A percentile compares a stretch with the other conserved stretches of the same genome.
Conservation (phyloP, 2,113 vertebrate species). For the Haemorhous mexicanus region DNA sequence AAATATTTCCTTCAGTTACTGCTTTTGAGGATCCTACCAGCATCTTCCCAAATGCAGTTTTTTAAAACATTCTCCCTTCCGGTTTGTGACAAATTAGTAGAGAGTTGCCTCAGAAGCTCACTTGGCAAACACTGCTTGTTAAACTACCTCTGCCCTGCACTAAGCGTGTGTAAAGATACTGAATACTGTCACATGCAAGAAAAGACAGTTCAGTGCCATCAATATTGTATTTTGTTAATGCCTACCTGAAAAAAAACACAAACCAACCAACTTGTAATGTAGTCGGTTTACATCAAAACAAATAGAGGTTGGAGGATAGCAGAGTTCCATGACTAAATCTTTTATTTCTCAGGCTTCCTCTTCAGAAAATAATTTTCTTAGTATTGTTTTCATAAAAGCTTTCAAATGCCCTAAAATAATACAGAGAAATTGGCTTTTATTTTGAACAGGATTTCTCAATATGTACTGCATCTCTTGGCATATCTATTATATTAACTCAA, state of each 20-base stretch:
- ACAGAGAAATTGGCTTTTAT: conserved; percentile 75
- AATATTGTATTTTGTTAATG: conserved; percentile 7
- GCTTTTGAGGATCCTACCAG: neutral
- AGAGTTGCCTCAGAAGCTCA: neutral
- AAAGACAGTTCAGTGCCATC: neutral
- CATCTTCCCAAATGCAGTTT: neutral
- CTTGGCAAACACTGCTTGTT: neutral
- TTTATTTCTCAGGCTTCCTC: conserved; percentile 60
- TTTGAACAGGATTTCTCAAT: conserved; percentile 69
- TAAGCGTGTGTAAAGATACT: neutral
- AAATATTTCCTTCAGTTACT: neutral
- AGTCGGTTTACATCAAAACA: conserved; percentile 47
- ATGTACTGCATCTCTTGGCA: conserved; percentile 65
- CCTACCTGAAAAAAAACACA: neutral
- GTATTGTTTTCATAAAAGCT: conserved; percentile 74
- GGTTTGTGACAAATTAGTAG: neutral
- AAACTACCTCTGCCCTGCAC: neutral
- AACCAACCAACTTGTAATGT: neutral
- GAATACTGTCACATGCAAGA: neutral
- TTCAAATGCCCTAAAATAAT: conserved; percentile 75
- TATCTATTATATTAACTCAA: conserved; percentile 79
- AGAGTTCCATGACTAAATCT: conserved; percentile 43
- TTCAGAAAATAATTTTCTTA: conserved; percentile 76
- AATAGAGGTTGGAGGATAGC: conserved; percentile 43
- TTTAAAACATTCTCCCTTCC: neutral